These are phyloP conservation scores for Phocides pigmalion DNA, from an alignment of 1,140 invertebrate genomes.

Conservation along the genomic window DNA sequence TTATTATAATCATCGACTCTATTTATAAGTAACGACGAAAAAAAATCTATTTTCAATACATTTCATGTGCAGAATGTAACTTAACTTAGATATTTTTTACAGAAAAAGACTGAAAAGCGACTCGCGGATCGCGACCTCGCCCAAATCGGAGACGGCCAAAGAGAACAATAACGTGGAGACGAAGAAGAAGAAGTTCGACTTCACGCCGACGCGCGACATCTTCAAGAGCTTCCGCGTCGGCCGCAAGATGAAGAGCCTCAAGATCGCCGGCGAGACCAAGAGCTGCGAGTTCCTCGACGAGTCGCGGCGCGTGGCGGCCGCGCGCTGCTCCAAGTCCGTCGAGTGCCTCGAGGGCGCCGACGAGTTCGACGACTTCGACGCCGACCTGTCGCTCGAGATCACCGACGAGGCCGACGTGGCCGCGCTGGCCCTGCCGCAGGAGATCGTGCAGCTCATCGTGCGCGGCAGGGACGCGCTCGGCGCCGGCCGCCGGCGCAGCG, in stretches of 20 bases:
- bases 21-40: too few relatives aligned
- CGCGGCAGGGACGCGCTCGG: conserved; percentile 46
- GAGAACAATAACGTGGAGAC: conserved; percentile 69
- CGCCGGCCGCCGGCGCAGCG: conserved; percentile 50
- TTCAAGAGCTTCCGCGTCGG: conserved; percentile 77
- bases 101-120: conserved; percentile 79
- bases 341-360: conserved; percentile 62
- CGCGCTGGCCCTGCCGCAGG: conserved; percentile 52
- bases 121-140: conserved; percentile 60
- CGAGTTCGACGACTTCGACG: conserved; percentile 53
- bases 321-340: conserved; percentile 67
- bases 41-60: too few relatives aligned
- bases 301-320: conserved; percentile 47
- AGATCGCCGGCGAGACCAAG: conserved; percentile 64
- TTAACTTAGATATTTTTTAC: conserved; percentile 7
- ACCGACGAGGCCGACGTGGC: conserved; percentile 44
- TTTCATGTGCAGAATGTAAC: too few relatives aligned
- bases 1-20: too few relatives aligned
- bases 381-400: conserved; percentile 48
- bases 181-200: conserved; percentile 75
- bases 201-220: conserved; percentile 72
- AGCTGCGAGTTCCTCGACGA: conserved; percentile 74
- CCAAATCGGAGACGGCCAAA: conserved; percentile 64
- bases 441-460: conserved; percentile 61
- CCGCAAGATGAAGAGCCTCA: conserved; percentile 66